Percentiles rank a stretch among this genome's conserved stretches.
These are phyloP conservation scores for Zelostemma sp. DNA, from an alignment of 1,140 invertebrate genomes.

Conservation along the genomic window DNA sequence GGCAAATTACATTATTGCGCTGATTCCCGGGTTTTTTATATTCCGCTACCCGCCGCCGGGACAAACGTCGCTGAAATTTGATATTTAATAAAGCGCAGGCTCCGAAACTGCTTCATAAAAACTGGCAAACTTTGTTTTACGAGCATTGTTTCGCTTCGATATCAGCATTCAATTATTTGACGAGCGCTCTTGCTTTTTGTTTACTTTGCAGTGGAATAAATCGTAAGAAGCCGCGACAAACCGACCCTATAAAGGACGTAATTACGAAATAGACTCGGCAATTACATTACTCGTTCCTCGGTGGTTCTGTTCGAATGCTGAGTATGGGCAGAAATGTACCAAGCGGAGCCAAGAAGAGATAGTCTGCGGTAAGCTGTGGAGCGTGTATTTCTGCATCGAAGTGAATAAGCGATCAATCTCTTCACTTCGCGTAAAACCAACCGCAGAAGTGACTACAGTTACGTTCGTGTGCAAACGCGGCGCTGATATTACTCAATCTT, in stretches of 20 bases:
- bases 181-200: no score
- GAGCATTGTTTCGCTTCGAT: background rate
- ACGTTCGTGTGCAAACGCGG: background rate
- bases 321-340: conserved; percentile 19
- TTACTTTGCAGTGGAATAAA: conserved; percentile 25
- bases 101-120: conserved; percentile 3
- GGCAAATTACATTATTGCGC: no score
- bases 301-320: conserved; percentile 40
- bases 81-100: background rate
- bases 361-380: conserved; percentile 31
- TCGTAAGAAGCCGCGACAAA: conserved; percentile 8
- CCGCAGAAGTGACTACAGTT: conserved; percentile 1
- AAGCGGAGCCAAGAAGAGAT: conserved; percentile 23
- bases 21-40: no score
- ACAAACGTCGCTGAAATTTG: conserved; percentile 2
- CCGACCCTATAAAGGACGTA: conserved; percentile 24
- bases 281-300: conserved; percentile 39
- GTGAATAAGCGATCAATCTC: conserved; percentile 34
- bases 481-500: no score
- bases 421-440: conserved; percentile 4
- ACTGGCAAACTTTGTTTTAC: background rate
- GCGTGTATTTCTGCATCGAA: conserved; percentile 31
- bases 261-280: conserved; percentile 45
- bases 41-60: background rate
- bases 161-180: background rate